Evolutionary conservation across 2,797 vertebrate genomes (phyloP).

Genomic region (Thripadectes ignobilis): DNA sequence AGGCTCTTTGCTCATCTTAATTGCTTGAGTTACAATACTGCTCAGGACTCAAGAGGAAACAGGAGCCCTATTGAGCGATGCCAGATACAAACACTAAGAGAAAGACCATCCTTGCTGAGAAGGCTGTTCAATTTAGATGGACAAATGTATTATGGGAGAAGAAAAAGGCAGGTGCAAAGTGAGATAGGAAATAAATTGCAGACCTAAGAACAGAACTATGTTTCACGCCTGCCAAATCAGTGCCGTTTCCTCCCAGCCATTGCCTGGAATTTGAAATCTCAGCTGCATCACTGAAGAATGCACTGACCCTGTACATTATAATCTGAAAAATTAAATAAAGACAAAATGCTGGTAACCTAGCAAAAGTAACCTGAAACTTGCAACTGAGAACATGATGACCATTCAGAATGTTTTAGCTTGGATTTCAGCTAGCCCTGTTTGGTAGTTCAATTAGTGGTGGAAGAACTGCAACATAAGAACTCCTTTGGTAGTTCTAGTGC

Average conservation of each 20-base stretch:
- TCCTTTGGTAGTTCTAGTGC: background rate
- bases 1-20: slow-evolving; percentile 45
- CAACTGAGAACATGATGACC: background rate
- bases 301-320: background rate
- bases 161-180: slow-evolving; percentile 14
- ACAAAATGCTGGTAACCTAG: background rate
- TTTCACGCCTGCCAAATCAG: background rate
- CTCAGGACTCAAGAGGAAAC: slow-evolving; percentile 19
- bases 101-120: background rate
- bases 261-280: slow-evolving; percentile 1
- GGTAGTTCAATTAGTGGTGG: background rate
- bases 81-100: slow-evolving; percentile 24
- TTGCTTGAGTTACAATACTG: slow-evolving; percentile 7
- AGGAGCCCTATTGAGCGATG: background rate
- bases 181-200: slow-evolving; percentile 22
- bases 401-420: background rate
- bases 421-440: background rate
- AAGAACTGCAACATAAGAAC: background rate
- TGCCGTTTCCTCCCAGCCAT: background rate
- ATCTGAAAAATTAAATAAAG: background rate
- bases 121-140: slow-evolving; percentile 6
- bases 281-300: background rate
- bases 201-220: background rate
- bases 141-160: background rate
- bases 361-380: background rate